Conservation (phyloP, 2,888 invertebrate species). For the Nowickia ferox region DNA sequence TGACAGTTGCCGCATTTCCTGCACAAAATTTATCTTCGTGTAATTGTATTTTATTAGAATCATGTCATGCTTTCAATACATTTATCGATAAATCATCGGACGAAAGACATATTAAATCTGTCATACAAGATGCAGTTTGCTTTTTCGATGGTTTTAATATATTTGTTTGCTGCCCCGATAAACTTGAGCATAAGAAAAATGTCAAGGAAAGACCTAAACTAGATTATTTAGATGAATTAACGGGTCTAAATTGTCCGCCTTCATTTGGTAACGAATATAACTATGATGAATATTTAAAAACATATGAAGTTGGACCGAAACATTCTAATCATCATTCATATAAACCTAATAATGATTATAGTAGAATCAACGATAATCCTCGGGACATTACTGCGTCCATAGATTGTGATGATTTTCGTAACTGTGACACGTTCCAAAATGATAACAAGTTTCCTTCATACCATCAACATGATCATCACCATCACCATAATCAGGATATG, state of each 20-base stretch:
- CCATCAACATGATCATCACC: slow-evolving; percentile 7
- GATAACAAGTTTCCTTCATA: slow-evolving; percentile 4
- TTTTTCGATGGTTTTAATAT: slow-evolving; percentile 58
- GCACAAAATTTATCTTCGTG: slow-evolving; percentile 72
- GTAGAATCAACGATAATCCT: not conserved
- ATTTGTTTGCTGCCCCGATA: slow-evolving; percentile 64
- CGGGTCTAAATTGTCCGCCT: slow-evolving; percentile 61
- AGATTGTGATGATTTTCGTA: slow-evolving; percentile 30
- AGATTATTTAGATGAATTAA: slow-evolving; percentile 66
- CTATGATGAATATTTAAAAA: slow-evolving; percentile 65
- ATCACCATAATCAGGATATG: slow-evolving; percentile 10
- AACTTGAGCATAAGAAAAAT: slow-evolving; percentile 36
- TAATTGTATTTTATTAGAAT: slow-evolving; percentile 78
- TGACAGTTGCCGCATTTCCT: slow-evolving; percentile 34
- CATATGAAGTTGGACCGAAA: slow-evolving; percentile 7
- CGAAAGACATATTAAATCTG: slow-evolving; percentile 30
- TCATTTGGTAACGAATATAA: slow-evolving; percentile 65
- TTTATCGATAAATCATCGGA: slow-evolving; percentile 74
- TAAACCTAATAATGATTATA: not conserved
- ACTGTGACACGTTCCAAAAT: slow-evolving; percentile 28
- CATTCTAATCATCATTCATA: slow-evolving; percentile 16
- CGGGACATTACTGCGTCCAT: not conserved
- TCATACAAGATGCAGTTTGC: slow-evolving; percentile 58
- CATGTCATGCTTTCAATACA: slow-evolving; percentile 76
- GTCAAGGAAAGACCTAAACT: slow-evolving; percentile 52